These are phyloP conservation scores for Melanchra persicariae DNA, from an alignment of 2,888 invertebrate species.

Conservation along the genomic window DNA sequence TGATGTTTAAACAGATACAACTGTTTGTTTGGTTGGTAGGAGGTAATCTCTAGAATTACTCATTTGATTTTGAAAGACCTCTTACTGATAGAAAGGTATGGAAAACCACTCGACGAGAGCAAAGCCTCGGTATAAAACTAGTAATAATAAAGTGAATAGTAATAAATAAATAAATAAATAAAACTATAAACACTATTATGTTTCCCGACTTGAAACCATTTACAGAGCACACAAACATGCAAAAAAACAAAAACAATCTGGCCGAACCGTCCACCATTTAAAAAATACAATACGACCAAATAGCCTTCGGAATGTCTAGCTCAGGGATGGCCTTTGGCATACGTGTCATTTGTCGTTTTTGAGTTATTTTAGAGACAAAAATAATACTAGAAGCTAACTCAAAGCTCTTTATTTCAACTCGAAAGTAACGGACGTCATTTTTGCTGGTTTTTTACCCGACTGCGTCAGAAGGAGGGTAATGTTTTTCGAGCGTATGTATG, in stretches of 20 bases:
- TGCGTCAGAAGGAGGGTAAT: too few species aligned
- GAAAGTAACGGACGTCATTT: too few species aligned
- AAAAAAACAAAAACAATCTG: conserved; percentile 10
- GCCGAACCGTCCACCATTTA: conserved; percentile 6
- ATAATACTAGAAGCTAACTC: background rate
- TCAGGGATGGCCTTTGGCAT: background rate
- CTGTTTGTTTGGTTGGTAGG: background rate
- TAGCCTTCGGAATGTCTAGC: conserved; percentile 10
- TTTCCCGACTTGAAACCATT: background rate
- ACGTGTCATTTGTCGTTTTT: background rate
- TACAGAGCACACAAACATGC: background rate
- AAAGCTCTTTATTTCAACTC: too few species aligned
- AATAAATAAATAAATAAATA: background rate
- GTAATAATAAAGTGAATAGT: background rate
- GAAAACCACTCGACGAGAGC: background rate
- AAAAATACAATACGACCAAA: conserved; percentile 13
- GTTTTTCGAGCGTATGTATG: too few species aligned
- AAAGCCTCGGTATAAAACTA: background rate
- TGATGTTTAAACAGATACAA: too few species aligned
- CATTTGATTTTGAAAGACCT: too few species aligned
- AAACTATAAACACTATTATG: background rate
- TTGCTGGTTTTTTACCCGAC: too few species aligned
- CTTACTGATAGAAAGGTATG: background rate
- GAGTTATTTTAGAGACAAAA: too few species aligned
- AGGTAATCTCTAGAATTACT: background rate